Base-by-base conservation (phyloP, 2,113 vertebrate genomes). In the Pterocles orientalis region DNA sequence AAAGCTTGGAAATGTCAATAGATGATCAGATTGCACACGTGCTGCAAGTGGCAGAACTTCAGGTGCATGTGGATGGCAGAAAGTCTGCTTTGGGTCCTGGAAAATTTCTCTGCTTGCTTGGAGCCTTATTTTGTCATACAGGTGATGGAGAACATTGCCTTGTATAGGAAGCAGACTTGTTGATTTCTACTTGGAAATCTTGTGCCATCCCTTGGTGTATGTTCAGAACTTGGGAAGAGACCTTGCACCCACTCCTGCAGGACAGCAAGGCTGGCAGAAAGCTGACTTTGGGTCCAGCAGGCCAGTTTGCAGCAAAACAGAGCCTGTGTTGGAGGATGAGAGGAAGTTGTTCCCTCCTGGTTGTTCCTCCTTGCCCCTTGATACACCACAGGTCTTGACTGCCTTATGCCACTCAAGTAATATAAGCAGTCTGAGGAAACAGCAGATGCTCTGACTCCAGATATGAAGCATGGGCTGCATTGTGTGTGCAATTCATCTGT, bases 1-100 rank as follows among this genome's bases (percentile, higher is more conserved):
- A 2, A 96, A 86, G 48, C 43, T 66, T 83, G 76, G 65, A 90
- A 88, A 83, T 26, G 53, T 82, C 86, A 93, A 16, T 15, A 92
- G 48, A 68, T 1, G 8, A 90, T 45, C 0, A 0, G 34, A 39
- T 45, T 88, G 61, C 79, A 88, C 48, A 19, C 13, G 57, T 0
- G 2, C 34, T 68, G 29, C n/a, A 60, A 78, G 31, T 12, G 31
- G 39, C 39, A 71, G 71, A 53, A 88, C 66, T 88, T 96, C 72
- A 90, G 79, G 29, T 56, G 51, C 21, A 56, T 2, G 0, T 1
- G 8, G 45, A 28, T 41, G 48, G 24, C 70, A 95, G 56, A 64
- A 87, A 56, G 11, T 24, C 43, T n/a, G n/a, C 23, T 88, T 78
- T 83, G 6, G 4, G 23, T 71, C 20, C 25, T 56, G n/a, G 68